phyloP scores from a whole-genome alignment of 2,113 vertebrate genomes.

The Pseudorectes ferrugineus region DNA sequence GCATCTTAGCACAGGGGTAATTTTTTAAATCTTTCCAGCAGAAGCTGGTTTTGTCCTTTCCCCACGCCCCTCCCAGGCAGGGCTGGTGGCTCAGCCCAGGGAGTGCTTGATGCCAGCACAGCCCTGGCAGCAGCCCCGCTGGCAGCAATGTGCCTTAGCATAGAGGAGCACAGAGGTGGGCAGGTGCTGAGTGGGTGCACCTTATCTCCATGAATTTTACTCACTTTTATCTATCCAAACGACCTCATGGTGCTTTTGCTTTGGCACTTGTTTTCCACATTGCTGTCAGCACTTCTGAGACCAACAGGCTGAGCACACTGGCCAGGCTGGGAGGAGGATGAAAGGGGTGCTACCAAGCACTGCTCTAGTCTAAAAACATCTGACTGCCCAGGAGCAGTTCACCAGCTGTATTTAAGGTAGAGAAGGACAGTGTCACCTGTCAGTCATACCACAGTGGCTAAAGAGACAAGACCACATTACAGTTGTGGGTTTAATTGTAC shows the following conservation, averaged over 20 bases:
- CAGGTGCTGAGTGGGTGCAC: neutral
- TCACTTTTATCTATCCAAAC: neutral
- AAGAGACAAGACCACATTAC: neutral
- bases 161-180: neutral
- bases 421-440: neutral
- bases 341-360: neutral
- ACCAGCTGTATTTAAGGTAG: neutral
- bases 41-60: neutral
- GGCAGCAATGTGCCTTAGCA: neutral
- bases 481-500: neutral
- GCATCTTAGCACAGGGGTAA: neutral
- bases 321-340: neutral
- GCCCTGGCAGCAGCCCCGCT: neutral
- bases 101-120: rapidly evolving
- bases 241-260: neutral
- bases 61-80: neutral
- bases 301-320: neutral
- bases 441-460: neutral
- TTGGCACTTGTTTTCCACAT: neutral
- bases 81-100: neutral
- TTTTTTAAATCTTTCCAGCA: neutral
- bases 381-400: neutral
- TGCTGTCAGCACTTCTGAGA: neutral
- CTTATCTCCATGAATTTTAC: neutral
- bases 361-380: neutral